Evolutionary conservation across 2,113 vertebrate genomes (phyloP).

Genomic region (Grus americana): DNA sequence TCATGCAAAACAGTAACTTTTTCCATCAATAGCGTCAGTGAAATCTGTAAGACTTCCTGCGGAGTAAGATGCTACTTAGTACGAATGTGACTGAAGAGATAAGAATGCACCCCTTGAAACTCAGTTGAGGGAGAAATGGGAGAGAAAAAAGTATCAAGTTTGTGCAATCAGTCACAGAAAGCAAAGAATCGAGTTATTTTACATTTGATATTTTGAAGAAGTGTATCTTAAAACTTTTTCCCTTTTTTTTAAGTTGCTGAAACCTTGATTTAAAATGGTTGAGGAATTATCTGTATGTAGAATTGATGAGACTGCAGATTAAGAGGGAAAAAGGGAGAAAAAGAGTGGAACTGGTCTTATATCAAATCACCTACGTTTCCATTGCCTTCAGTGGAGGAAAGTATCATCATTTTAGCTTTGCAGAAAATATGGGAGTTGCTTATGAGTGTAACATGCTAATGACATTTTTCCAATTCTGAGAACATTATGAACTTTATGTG

Average conservation of each 20-base stretch:
- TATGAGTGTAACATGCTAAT: background rate
- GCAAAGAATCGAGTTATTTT: background rate
- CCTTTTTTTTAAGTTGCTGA: background rate
- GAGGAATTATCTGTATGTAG: background rate
- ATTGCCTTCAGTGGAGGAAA: background rate
- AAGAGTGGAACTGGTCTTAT: background rate
- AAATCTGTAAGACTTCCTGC: background rate
- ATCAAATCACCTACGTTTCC: background rate
- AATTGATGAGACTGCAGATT: background rate
- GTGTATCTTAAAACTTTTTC: background rate
- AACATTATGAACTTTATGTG: background rate
- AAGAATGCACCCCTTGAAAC: background rate
- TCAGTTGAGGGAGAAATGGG: background rate
- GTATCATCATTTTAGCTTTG: background rate
- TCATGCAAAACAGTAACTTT: background rate
- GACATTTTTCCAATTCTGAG: background rate
- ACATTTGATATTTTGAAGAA: background rate
- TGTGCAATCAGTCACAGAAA: background rate
- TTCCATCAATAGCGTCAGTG: background rate
- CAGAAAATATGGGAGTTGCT: background rate
- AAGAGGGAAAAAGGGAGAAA: background rate
- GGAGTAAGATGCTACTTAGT: background rate
- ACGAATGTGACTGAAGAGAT: background rate
- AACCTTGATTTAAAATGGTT: background rate
- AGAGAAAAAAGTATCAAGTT: background rate